These are phyloP conservation scores for Suricata suricatta DNA, from an alignment of 2,113 vertebrate genomes.

Conservation along the genomic window DNA sequence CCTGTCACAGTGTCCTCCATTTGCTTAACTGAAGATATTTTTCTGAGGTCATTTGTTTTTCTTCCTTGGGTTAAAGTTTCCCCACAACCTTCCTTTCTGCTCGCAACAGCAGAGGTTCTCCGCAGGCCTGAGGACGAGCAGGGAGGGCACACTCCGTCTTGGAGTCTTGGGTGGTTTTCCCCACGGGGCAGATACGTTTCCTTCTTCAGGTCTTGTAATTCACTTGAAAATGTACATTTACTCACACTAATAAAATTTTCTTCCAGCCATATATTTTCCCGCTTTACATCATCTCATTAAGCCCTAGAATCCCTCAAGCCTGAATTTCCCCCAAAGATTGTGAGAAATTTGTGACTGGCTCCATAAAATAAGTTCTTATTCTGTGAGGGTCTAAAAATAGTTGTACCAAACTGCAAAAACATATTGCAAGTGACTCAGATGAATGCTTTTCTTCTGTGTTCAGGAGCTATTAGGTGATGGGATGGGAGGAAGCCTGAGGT, in stretches of 20 bases:
- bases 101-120: constrained; percentile 61
- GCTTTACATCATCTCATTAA: constrained; percentile 81
- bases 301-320: constrained; percentile 74
- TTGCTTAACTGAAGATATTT: constrained; percentile 75
- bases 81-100: constrained; percentile 64
- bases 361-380: constrained; percentile 78
- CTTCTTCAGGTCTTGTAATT: constrained; percentile 67
- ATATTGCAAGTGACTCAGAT: constrained; percentile 64
- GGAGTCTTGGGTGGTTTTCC: constrained; percentile 55
- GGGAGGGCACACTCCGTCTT: constrained; percentile 61
- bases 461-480: neutral
- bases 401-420: constrained; percentile 55
- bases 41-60: constrained; percentile 74
- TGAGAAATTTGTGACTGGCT: constrained; percentile 76
- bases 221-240: constrained; percentile 75
- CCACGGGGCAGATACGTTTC: constrained; percentile 62
- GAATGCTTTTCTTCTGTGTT: constrained; percentile 62
- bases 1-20: constrained; percentile 78
- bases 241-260: constrained; percentile 80
- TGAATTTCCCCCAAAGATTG: constrained; percentile 81
- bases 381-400: constrained; percentile 84
- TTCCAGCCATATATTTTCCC: constrained; percentile 79
- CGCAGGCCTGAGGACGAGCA: constrained; percentile 67
- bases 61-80: constrained; percentile 41
- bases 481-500: neutral